Conservation (phyloP, 2,113 vertebrate genomes). For the Osmerus eperlanus region DNA sequence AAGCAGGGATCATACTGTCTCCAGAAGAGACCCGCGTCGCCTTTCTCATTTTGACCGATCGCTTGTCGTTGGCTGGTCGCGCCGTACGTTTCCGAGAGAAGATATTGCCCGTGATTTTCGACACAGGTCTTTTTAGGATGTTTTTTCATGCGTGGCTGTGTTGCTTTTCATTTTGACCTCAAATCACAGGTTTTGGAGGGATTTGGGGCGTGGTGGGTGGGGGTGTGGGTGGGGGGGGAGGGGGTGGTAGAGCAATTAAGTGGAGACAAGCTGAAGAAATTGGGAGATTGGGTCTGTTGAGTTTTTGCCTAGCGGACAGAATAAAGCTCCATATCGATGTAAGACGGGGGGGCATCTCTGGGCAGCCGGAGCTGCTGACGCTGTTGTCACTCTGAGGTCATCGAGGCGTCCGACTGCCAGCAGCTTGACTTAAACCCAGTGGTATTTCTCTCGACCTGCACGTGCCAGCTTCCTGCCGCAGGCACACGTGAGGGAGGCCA, state of each 20-base stretch:
- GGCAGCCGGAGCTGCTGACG: constrained; percentile 43
- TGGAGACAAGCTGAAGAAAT: constrained; percentile 20
- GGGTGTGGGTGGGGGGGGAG: no score
- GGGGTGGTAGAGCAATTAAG: background rate
- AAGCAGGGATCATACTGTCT: constrained; percentile 28
- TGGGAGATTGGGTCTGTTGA: constrained; percentile 13
- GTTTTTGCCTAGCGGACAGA: constrained; percentile 38
- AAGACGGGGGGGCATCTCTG: constrained; percentile 28
- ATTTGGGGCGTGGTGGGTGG: no score
- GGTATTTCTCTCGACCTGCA: constrained; percentile 50
- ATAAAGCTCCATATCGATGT: constrained; percentile 41
- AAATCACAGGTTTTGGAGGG: no score
- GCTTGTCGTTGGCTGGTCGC: no score
- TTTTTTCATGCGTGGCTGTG: background rate
- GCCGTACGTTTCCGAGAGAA: constrained; percentile 5
- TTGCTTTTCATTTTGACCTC: no score
- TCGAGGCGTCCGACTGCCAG: constrained; percentile 39
- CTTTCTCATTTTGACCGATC: constrained; percentile 14
- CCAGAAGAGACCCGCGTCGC: constrained; percentile 30
- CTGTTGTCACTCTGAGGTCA: constrained; percentile 31
- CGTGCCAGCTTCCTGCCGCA: constrained; percentile 66
- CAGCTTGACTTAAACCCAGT: constrained; percentile 48
- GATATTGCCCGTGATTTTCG: constrained; percentile 6
- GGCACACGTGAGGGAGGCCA: constrained; percentile 49
- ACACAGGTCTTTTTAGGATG: background rate